Evolutionary conservation across 2,113 vertebrate genomes (phyloP).

Genomic region (Cyanoderma ruficeps): DNA sequence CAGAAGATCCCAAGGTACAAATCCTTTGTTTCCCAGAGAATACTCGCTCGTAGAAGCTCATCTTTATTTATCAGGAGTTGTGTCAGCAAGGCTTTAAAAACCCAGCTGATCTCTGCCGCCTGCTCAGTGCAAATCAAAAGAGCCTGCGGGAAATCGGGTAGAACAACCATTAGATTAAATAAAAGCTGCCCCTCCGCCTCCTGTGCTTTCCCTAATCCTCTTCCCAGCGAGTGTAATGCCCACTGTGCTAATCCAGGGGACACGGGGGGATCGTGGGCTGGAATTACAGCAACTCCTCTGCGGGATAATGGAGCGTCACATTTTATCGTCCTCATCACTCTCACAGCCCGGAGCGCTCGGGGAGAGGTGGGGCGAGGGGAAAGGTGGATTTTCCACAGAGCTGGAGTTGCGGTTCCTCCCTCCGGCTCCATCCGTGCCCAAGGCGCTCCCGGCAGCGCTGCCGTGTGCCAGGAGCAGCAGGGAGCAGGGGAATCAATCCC

Average conservation of each 20-base stretch:
- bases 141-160: conserved; percentile 26
- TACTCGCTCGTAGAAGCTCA: background rate
- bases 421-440: background rate
- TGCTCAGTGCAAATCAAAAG: conserved; percentile 17
- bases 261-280: background rate
- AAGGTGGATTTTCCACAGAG: background rate
- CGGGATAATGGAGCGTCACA: background rate
- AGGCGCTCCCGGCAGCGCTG: background rate
- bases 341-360: background rate
- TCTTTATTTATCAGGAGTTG: conserved; percentile 56
- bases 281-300: background rate
- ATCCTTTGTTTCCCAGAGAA: conserved; percentile 45
- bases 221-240: background rate
- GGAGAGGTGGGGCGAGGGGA: background rate
- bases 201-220: background rate
- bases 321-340: conserved; percentile 15
- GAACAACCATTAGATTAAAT: conserved; percentile 14
- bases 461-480: background rate
- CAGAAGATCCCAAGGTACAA: background rate
- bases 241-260: background rate
- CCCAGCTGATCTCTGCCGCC: conserved; percentile 22
- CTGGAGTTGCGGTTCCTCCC: background rate
- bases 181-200: conserved; percentile 16
- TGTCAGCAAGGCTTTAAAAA: conserved; percentile 49
- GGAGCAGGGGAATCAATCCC: background rate